Base-by-base conservation (phyloP, 2,797 vertebrate genomes). In the Stomatorhinus walkeri region DNA sequence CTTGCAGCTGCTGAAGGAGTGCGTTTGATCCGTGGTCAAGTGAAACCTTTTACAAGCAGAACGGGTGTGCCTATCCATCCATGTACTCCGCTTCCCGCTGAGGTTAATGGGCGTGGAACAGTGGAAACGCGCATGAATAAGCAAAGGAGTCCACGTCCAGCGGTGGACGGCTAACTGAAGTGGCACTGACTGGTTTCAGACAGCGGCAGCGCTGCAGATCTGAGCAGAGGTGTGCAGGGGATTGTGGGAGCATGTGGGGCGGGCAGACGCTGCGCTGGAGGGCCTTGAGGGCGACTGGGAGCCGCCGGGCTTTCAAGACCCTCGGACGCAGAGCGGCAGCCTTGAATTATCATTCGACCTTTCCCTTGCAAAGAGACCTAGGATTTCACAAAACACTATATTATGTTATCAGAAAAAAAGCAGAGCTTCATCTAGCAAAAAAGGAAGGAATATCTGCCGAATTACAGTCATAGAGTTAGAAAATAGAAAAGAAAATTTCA, bases 341-440 rank as follows among this genome's bases (percentile, higher is more conserved):
- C 88, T 87, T 90, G 83, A 48, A 51, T 64, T 79, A 12, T 43
- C 22, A 28, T 86, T 46, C 51, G 16, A 19, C 87, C 81, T 40
- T 51, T 43, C 46, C 61, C 32, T 85, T 64, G 22, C 59, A 85
- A 85, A 87, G 46, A 32, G 48, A 8, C 46, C 19, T 22, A 22
- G 16, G 46, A 14, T 86, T 76, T 85, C 4, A 72, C 24, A 46
- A 16, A 24, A 22, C 28, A 64, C 43, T 32, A 46, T 52, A 64
- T 87, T 89, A 59, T 24, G 48, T 36, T 24, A 24, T 87, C 46
- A 36, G 43, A 52, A 46, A 87, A 56, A 46, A 40, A 24, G 22
- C 40, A 14, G 64, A 72, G 43, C 46, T 48, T 43, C 46, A 84
- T 84, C 48, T 51, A 24, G 81, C 16, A 46, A 22, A 83, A 46